Evolutionary conservation across 2,888 invertebrate genomes (phyloP), one percentile per base, ranked within the genome.

Genomic region (Limnephilus auricula): DNA sequence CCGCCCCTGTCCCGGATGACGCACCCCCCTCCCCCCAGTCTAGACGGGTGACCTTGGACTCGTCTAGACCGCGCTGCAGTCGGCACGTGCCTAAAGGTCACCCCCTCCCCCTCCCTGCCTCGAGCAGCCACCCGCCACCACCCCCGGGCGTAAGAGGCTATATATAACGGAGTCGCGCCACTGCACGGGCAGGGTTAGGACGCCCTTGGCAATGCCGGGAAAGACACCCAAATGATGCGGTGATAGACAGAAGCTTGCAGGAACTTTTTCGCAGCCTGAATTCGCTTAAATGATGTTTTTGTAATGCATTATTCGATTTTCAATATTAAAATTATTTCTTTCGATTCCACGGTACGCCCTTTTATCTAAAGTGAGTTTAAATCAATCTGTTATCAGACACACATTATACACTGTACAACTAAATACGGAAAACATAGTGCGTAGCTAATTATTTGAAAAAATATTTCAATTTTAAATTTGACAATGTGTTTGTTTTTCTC

Each of bases 51-150:
- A 91, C 91, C 91, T 91, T 87, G 91, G 90, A 79, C 78, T 34
- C 90, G 91, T 91, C 91, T 91, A 90, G 91, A 91, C 91, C 89
- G 89, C 86, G 91, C 87, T 79, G 90, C 89, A 85, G 91, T 37
- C 50, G 90, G 83, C 82, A 91, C 89, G 89, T 86, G 89, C 87
- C 45, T 65, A 45, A 37, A 86, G 50, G 90, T 50, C 79, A 37
- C 37, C 89, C 40, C 79, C 65, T 18, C 65, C 65, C 65, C 65
- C 40, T 9, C 65, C 25, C 4, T 3, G 5, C 18, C 18, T 5
- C 50, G 45, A 50, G 15, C 50, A 50, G 18, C 65, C 65, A 65
- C 25, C 65, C 25, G 6, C 65, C 25, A 18, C 65, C 18, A 18
- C 65, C 65, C 50, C 65, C 65, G 65, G 25, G 25, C 25, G 65